Evolutionary conservation across 1,140 invertebrate species (phyloP).

Genomic region (Chironomus striatipennis): DNA sequence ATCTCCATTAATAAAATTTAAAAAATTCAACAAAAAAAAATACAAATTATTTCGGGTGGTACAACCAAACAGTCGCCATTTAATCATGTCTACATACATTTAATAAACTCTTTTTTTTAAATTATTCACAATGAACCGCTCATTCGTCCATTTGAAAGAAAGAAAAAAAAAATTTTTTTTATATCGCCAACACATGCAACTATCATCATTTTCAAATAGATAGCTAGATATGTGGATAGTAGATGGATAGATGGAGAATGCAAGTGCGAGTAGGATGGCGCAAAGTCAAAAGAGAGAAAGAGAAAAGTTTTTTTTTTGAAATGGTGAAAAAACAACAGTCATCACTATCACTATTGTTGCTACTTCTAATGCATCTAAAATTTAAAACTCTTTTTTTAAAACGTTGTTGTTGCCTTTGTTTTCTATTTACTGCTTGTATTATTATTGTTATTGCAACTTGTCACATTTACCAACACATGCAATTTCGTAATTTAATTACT

Average conservation of each 20-base stretch:
- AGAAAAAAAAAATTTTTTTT: neutral
- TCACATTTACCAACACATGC: conserved; percentile 21
- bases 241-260: neutral
- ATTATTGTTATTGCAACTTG: conserved; percentile 8
- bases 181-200: conserved; percentile 22
- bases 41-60: too few species aligned
- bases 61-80: neutral
- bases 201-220: neutral
- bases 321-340: too few species aligned
- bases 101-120: neutral
- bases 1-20: too few species aligned
- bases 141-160: conserved; percentile 7
- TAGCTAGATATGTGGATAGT: neutral
- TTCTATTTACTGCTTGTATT: too few species aligned
- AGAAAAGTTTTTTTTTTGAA: neutral
- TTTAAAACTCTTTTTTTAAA: too few species aligned
- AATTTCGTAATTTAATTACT: conserved; percentile 10
- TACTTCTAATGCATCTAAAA: too few species aligned
- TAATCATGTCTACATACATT: neutral
- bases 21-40: too few species aligned
- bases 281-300: neutral
- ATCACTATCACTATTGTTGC: too few species aligned
- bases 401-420: too few species aligned
- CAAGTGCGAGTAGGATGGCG: neutral
- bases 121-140: conserved; percentile 1